Evolutionary conservation across 2,888 invertebrate genomes (phyloP), one percentile per base, ranked within the genome.

Genomic region (Dynastes tityus): DNA sequence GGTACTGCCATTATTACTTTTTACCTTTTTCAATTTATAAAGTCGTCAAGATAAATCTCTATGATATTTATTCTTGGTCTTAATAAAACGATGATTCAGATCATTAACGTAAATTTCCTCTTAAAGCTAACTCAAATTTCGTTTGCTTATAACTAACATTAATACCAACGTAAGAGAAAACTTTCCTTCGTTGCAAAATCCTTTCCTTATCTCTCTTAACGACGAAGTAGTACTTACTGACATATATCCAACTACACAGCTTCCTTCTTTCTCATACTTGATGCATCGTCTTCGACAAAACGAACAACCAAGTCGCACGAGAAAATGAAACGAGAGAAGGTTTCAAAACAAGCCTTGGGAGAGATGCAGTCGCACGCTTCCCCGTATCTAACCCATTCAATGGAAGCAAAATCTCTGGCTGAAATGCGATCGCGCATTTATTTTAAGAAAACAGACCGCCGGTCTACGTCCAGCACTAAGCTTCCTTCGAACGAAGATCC

Each of bases 371-470:
- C 32, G 11, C 29, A 29, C 63, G 22, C 32, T 37, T 32, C 63
- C 11, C 11, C 29, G 32, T 63, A 32, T 63, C 63, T 63, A 27
- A 29, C 11, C 63, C 32, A 32, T 63, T 32, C 29, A 63, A 32
- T 29, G 63, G n/a, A 63, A 32, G 32, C 63, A 32, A 63, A 27
- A 32, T 63, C 63, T 63, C 13, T 2, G 5, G 32, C 13, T 63
- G 63, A 63, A 63, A 29, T 63, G 13, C 29, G 29, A 63, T 63
- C 63, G 63, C 63, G 63, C 63, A 63, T 63, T 63, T 27, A 63
- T 32, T 63, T 63, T 63, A 63, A 63, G 63, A 63, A 63, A 63
- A 63, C 63, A 63, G 13, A 29, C 32, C 13, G 63, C 13, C 63
- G 63, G 45, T 45, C 32, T 29, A 32, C 3, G 29, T 63, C 27